These are phyloP conservation scores for Auanema sp. DNA, from an alignment of 2,888 invertebrate genomes.

Conservation along the genomic window DNA sequence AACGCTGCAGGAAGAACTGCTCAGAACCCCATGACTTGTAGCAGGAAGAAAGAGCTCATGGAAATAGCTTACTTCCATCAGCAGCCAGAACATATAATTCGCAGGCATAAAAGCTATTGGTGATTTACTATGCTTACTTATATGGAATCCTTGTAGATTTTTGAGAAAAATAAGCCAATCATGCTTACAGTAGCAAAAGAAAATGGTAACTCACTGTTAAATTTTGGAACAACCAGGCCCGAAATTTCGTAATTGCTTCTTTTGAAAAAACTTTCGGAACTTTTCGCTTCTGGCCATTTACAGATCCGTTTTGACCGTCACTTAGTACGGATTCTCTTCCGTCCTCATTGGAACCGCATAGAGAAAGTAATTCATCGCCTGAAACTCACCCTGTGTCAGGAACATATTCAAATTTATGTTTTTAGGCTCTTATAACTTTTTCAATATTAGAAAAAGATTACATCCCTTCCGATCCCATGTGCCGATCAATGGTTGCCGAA, in stretches of 20 bases:
- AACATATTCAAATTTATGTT: too few species aligned
- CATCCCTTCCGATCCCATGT: too few species aligned
- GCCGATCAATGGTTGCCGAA: too few species aligned
- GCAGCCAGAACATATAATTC: too few species aligned
- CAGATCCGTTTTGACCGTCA: constrained; percentile 43
- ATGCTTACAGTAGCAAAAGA: too few species aligned
- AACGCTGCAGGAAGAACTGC: too few species aligned
- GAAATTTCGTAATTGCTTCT: constrained; percentile 63
- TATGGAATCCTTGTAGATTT: background rate
- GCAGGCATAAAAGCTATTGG: too few species aligned
- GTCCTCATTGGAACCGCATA: constrained; percentile 58
- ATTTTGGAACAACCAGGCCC: constrained; percentile 64
- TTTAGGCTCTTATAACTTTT: too few species aligned
- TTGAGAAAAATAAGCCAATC: background rate
- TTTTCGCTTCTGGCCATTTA: constrained; percentile 43
- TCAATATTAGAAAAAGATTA: too few species aligned
- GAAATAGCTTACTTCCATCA: too few species aligned
- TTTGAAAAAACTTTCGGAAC: constrained; percentile 64
- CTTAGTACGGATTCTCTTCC: constrained; percentile 56
- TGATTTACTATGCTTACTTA: background rate
- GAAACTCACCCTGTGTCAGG: constrained; percentile 12
- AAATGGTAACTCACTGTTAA: constrained; percentile 48
- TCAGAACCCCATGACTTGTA: too few species aligned
- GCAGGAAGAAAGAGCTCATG: too few species aligned
- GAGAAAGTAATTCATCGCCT: constrained; percentile 51